Evolutionary conservation across 2,113 vertebrate species (phyloP).

Genomic region (Laticauda colubrina): DNA sequence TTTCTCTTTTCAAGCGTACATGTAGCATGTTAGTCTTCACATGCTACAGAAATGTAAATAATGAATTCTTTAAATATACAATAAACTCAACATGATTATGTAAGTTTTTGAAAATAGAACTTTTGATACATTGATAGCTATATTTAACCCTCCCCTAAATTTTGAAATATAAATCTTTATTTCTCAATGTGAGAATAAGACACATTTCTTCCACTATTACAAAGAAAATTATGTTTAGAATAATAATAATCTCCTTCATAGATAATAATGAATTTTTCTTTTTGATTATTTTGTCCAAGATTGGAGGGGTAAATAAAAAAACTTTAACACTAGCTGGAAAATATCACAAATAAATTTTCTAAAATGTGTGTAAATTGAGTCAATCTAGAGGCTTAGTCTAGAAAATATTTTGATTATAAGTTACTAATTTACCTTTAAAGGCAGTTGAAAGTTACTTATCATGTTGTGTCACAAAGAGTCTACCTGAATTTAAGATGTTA

Average conservation of each 20-base stretch:
- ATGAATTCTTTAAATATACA: constrained; percentile 44
- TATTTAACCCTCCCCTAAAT: neutral
- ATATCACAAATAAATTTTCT: neutral
- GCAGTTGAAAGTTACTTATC: neutral
- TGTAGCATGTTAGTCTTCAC: constrained; percentile 11
- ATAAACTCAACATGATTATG: constrained; percentile 51
- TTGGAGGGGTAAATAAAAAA: neutral
- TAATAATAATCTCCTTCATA: neutral
- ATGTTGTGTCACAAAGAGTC: neutral
- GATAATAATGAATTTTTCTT: neutral
- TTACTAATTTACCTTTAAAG: neutral
- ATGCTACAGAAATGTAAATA: constrained; percentile 12
- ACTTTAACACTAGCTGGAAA: neutral
- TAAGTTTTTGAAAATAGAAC: constrained; percentile 3
- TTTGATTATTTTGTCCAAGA: neutral
- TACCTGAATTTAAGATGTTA: neutral
- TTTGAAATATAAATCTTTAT: constrained; percentile 14
- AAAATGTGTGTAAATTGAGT: neutral
- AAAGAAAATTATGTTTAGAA: neutral
- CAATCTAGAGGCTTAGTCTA: neutral
- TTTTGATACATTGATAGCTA: neutral
- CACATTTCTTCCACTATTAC: neutral
- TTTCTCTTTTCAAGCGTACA: constrained; percentile 16
- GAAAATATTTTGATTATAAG: neutral
- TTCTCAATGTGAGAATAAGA: neutral